Evolutionary conservation across 2,888 invertebrate genomes (phyloP), one percentile per base, ranked within the genome.

Genomic region (Apotomis turbidana): DNA sequence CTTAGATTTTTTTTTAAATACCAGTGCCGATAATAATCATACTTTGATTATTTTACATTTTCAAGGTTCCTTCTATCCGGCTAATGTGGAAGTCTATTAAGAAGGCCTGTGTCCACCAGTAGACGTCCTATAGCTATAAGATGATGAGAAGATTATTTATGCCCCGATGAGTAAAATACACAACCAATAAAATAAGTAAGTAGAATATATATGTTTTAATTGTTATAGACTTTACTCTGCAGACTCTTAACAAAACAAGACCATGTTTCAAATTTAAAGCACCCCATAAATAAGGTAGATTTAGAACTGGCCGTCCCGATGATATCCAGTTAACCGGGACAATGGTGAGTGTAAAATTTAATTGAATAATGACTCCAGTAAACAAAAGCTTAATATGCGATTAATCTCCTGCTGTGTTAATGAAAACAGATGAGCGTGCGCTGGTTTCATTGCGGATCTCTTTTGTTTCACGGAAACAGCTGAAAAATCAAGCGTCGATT

Each of bases 301-400:
- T 63, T 68, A 73, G 69, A 60, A 59, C 54, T 63, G 59, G 38
- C 59, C 73, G 36, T 49, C 38, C 55, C 57, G n/a, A 61, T 66
- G 63, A 66, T 61, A 46, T 55, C 51, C 63, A n/a, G 58, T 59
- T 60, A 70, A 4, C 62, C 57, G 52, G 49, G 41, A 72, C 72
- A 70, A 69, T 59, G 69, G 49, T 75, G 67, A 75, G 27, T 75
- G 74, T 81, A 77, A 81, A 83, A 83, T 82, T 82, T 85, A 85
- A 87, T 85, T 85, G 84, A 86, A 86, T 86, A 85, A 86, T 85
- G 83, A 85, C 81, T 84, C 71, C 75, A 76, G 81, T 81, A 82
- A 83, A 86, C 87, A 87, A 87, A 83, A 77, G 81, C 79, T 78
- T 85, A 81, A 84, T 86, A 81, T 78, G 81, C 82, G 80, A 87